Conservation (phyloP, 2,797 vertebrate species). For the Anguilla obscura region DNA sequence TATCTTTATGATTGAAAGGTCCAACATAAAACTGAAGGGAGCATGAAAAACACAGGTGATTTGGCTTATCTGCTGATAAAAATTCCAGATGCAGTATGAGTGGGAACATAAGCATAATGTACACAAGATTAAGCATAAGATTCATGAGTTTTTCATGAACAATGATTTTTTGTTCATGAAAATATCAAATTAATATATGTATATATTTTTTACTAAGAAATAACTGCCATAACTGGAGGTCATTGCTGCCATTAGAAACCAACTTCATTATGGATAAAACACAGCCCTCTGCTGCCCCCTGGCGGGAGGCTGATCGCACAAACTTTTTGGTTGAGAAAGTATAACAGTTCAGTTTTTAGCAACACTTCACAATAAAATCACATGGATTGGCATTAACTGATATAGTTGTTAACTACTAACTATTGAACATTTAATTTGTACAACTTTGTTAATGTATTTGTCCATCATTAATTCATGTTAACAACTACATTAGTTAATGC, state of each 20-base stretch:
- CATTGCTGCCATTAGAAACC: neutral
- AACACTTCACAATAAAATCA: too few relatives aligned
- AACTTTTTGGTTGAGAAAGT: neutral
- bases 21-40: constrained; percentile 2
- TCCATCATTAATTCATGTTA: too few relatives aligned
- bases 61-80: neutral
- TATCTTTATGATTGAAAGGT: constrained; percentile 16
- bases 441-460: too few relatives aligned
- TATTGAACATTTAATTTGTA: too few relatives aligned
- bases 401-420: too few relatives aligned
- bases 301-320: neutral
- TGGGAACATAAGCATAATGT: neutral
- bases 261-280: neutral
- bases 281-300: neutral
- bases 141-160: too few relatives aligned
- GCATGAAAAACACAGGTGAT: neutral
- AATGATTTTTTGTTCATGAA: neutral
- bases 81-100: neutral
- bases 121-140: too few relatives aligned
- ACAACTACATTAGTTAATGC: too few relatives aligned
- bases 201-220: too few relatives aligned
- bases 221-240: too few relatives aligned
- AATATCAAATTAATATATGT: neutral
- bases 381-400: too few relatives aligned
- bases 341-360: too few relatives aligned